Base-by-base conservation (phyloP, 30 jellyfish, hydroid and myxozoan species). In the Pelagia noctiluca region DNA sequence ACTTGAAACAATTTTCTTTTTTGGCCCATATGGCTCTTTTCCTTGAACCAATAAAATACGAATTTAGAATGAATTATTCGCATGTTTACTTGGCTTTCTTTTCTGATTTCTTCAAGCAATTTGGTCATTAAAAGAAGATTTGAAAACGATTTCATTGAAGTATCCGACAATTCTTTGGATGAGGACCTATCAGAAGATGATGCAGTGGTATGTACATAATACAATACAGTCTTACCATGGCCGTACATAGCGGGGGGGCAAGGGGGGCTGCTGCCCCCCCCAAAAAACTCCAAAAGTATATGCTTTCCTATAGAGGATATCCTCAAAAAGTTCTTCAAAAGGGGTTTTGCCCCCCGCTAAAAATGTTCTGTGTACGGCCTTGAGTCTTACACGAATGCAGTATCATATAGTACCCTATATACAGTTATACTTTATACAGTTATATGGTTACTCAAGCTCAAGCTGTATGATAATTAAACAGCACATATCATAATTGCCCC, bases 1-100 rank as follows among this genome's bases (percentile, higher is more conserved):
- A 42, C 57, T 42, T 5, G 8, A 42, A 42, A 42, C 8, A 42
- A 42, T 42, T 5, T 42, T 42, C 57, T 42, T 42, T 42, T 42
- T 42, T 42, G 8, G 57, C 57, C 57, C 57, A 42, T 42, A 42
- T 42, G 57, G 57, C 57, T 42, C 57, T 42, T 42, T 42, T 42
- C 57, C 57, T 42, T 42, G 57, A 42, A 42, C 57, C 57, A 42
- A 42, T 42, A 16, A 42, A 42, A 42, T 42, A 42, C 16, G 8
- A 8, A 42, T 42, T n/a, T 42, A 42, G 57, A 42, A 42, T 5
- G 57, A 42, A 42, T 42, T 42, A 5, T 42, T 42, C 57, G 16
- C 57, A 42, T 42, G 57, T 16, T 42, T 42, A 42, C 57, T 42
- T 16, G 57, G 57, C 57, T 42, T 42, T 42, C 57, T 5, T 42